These are phyloP conservation scores for Climacteris rufus DNA, from an alignment of 2,113 vertebrate genomes.

Conservation along the genomic window DNA sequence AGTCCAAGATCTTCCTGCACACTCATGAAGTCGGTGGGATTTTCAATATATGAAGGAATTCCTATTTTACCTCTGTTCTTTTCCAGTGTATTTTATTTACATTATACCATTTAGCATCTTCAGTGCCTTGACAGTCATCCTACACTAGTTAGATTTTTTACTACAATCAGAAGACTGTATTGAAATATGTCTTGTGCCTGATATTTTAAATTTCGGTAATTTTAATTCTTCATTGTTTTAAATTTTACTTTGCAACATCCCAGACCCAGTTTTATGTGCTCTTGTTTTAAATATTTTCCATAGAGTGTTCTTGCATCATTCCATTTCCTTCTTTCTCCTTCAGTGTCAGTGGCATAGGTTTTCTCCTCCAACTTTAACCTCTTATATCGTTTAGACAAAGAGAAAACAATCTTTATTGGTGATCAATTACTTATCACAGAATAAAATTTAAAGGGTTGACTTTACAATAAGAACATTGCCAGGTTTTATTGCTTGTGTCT, in stretches of 20 bases:
- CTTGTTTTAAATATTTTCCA: background rate
- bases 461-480: background rate
- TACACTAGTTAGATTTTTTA: background rate
- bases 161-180: background rate
- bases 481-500: background rate
- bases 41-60: background rate
- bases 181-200: background rate
- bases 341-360: background rate
- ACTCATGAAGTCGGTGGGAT: background rate
- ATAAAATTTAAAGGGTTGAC: background rate
- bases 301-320: background rate
- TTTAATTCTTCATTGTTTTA: background rate
- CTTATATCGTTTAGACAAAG: background rate
- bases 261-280: background rate
- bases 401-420: background rate
- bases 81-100: background rate
- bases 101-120: background rate
- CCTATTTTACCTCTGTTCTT: background rate
- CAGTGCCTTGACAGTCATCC: background rate
- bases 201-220: background rate
- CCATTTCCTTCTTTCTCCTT: background rate
- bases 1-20: background rate
- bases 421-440: background rate
- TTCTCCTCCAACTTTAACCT: background rate
- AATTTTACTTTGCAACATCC: background rate